Percentiles rank a stretch among this genome's conserved stretches.
Evolutionary conservation across 1,140 invertebrate species (phyloP).

Genomic region (Sarcophaga bullata): DNA sequence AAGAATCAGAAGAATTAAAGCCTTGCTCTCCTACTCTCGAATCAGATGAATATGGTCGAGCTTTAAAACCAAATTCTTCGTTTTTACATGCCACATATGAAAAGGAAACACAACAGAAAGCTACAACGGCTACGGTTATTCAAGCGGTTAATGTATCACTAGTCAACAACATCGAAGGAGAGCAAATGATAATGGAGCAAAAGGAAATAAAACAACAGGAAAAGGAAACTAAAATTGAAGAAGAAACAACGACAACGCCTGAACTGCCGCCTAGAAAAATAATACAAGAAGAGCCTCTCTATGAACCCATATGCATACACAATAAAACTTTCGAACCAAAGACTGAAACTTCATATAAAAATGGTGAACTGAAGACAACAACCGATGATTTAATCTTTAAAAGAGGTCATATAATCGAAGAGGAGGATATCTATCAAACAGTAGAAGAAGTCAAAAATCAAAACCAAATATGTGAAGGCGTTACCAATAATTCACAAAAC

Average conservation of each 20-base stretch:
- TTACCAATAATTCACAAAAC: background rate
- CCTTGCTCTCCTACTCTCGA: conserved; percentile 13
- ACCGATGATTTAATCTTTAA: background rate
- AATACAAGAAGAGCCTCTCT: conserved; percentile 49
- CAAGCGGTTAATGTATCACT: conserved; percentile 59
- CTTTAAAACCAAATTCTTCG: conserved; percentile 57
- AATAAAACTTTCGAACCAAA: conserved; percentile 46
- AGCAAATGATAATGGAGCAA: conserved; percentile 60
- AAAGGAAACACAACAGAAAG: conserved; percentile 56
- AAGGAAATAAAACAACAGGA: conserved; percentile 47
- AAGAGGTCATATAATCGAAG: background rate
- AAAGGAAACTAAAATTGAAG: background rate
- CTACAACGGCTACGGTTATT: conserved; percentile 46
- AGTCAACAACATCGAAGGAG: conserved; percentile 58
- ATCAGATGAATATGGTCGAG: conserved; percentile 59
- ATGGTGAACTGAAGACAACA: background rate
- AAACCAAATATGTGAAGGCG: background rate
- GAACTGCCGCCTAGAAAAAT: background rate
- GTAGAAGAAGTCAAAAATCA: conserved; percentile 51
- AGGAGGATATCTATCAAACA: conserved; percentile 60
- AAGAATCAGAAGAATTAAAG: background rate
- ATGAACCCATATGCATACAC: conserved; percentile 54
- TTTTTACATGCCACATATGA: conserved; percentile 57
- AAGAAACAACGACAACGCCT: background rate
- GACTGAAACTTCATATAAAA: conserved; percentile 47